These are phyloP conservation scores for Eristalis tenax DNA, from an alignment of 2,888 invertebrate species.

Conservation along the genomic window DNA sequence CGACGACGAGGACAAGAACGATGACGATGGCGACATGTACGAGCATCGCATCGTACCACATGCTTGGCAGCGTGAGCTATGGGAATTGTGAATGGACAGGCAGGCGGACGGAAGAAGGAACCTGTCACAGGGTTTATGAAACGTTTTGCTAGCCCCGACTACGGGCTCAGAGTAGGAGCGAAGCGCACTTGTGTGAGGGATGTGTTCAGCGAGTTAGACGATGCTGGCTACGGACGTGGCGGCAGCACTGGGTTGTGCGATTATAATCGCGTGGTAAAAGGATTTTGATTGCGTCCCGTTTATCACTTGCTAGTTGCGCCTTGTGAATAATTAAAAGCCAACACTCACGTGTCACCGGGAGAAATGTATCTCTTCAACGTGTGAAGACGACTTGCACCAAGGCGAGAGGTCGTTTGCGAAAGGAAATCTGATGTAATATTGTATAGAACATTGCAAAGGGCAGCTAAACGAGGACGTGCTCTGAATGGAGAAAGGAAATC, in stretches of 20 bases:
- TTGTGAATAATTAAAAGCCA: slow-evolving; percentile 54
- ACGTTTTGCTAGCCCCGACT: slow-evolving; percentile 34
- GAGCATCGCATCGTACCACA: not conserved
- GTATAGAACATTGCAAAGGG: not conserved
- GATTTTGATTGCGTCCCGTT: slow-evolving; percentile 59
- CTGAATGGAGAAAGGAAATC: not conserved
- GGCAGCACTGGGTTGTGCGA: slow-evolving; percentile 21
- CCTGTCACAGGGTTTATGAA: slow-evolving; percentile 46
- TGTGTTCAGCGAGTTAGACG: not conserved
- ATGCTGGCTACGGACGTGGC: slow-evolving; percentile 2
- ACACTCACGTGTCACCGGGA: not conserved
- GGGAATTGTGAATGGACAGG: not conserved
- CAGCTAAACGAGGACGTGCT: not conserved
- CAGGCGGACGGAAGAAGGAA: slow-evolving; percentile 11
- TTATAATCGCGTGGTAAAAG: slow-evolving; percentile 64
- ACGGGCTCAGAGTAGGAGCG: not conserved
- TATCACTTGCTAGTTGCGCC: slow-evolving; percentile 43
- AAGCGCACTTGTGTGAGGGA: not conserved
- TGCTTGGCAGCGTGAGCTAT: not conserved
- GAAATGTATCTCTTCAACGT: not conserved
- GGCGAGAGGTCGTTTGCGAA: not conserved
- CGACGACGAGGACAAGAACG: not conserved
- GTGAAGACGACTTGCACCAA: too few species aligned
- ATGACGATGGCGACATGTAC: not conserved
- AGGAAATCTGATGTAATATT: not conserved